A percentile compares a stretch with the other conserved stretches of the same genome.
phyloP scores from a whole-genome alignment of 2,888 invertebrate species.

The Lordiphosa andalusiaca region DNA sequence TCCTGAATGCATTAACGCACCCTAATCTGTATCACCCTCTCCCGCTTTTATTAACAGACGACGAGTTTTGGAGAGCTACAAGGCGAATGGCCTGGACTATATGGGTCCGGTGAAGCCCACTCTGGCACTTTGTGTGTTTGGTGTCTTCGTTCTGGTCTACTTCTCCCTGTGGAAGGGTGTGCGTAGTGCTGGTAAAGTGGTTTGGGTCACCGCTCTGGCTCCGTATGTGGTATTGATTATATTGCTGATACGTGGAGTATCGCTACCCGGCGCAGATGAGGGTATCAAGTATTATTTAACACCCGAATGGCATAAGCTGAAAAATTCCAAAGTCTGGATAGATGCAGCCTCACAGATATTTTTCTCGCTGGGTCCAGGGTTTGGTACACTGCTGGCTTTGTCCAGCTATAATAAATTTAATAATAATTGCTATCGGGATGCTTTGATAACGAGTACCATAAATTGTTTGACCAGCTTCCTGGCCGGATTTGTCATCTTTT shows the following conservation, averaged over 20 bases:
- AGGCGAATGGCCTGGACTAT: conserved; percentile 90
- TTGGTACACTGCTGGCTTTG: conserved; percentile 92
- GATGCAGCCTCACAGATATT: conserved; percentile 97
- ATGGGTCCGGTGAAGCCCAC: conserved; percentile 95
- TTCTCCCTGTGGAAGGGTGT: conserved; percentile 98
- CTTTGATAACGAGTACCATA: conserved; percentile 92
- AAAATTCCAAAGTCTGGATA: conserved; percentile 92
- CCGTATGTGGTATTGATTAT: conserved; percentile 95
- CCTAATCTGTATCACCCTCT: neutral
- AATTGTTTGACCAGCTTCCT: conserved; percentile 96
- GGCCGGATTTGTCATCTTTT: conserved; percentile 96
- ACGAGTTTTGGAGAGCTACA: conserved; percentile 91
- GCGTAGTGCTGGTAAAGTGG: conserved; percentile 95
- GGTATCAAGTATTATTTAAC: conserved; percentile 94
- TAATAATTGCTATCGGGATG: conserved; percentile 94
- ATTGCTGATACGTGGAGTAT: conserved; percentile 90
- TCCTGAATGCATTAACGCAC: conserved; percentile 31
- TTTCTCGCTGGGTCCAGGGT: conserved; percentile 95
- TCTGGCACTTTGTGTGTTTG: conserved; percentile 92
- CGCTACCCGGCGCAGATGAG: conserved; percentile 90
- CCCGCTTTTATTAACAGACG: conserved; percentile 82
- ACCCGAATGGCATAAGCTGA: conserved; percentile 92
- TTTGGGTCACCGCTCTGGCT: conserved; percentile 96
- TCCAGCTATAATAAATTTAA: conserved; percentile 97
- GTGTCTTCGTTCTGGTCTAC: conserved; percentile 95